Evolutionary conservation across 1,140 invertebrate species (phyloP), one percentile per base, ranked within the genome.

Genomic region (Papilio polyxenes): DNA sequence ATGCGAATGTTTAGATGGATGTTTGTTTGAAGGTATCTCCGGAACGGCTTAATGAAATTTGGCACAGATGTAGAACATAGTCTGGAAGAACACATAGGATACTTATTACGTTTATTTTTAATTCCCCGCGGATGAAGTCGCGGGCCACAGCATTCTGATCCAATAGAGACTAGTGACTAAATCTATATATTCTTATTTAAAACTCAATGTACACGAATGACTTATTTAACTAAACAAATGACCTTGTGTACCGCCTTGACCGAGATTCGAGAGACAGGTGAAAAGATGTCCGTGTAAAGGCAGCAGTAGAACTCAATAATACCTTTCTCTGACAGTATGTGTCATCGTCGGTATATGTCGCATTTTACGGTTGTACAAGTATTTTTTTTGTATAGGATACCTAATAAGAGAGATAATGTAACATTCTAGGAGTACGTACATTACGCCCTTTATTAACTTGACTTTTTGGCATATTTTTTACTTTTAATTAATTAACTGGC

Each of bases 141-240:
- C 23, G 2, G 23, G 23, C 23, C 0, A 2, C 23, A 31, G 23
- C 23, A 31, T 31, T 31, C 23, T 31, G 23, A 31, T 31, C 23
- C 23, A 31, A 31, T 31, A 31, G 0, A 31, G 23, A 1, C 23
- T 31, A 31, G 23, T 31, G 23, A 31, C 23, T 31, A 31, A 2
- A 31, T 31, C 23, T 31, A 31, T 31, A 31, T 31, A 31, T 31
- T 31, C 23, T 31, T 31, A 31, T 31, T 31, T 59, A 17, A 59
- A 8, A 53, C 7, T 10, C 20, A 31, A 31, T 6, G 9, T 56
- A 31, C 10, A 77, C 20, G 48, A 53, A 49, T 77, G 49, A 53
- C 75, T 13, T 37, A 77, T n/a, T 77, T 77, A 75, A 37, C 49
- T 77, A 77, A 77, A 77, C 49, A 77, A 44, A 77, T 77, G 48